Conservation (phyloP, 2,888 invertebrate genomes). For the Habroteleia sp. region DNA sequence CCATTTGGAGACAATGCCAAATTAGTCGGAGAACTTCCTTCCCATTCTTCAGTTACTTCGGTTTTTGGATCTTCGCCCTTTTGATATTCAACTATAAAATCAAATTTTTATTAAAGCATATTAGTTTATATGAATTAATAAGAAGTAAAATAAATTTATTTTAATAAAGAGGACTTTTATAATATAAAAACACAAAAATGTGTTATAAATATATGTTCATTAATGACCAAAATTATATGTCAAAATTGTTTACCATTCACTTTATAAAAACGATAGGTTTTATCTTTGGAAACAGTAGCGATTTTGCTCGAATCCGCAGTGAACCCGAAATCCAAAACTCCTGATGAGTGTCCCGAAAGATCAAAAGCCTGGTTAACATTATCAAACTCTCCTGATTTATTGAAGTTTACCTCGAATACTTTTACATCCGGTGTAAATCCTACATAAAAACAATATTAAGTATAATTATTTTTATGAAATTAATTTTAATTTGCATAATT, state of each 20-base stretch:
- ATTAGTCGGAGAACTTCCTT: conserved; percentile 82
- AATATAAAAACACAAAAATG: too few species aligned
- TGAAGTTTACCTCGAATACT: conserved; percentile 91
- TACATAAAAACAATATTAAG: too few species aligned
- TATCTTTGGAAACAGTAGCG: conserved; percentile 93
- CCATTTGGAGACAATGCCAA: conserved; percentile 91
- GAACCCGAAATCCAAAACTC: conserved; percentile 90
- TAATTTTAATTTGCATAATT: too few species aligned
- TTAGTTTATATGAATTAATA: too few species aligned
- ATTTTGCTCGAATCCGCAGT: conserved; percentile 91
- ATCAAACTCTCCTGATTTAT: conserved; percentile 88
- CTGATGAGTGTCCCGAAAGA: conserved; percentile 90
- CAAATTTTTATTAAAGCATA: too few species aligned
- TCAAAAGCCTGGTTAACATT: conserved; percentile 89
- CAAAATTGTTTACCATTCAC: conserved; percentile 87
- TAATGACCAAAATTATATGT: too few species aligned
- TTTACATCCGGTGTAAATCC: conserved; percentile 87
- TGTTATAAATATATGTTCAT: too few species aligned
- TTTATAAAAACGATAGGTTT: conserved; percentile 92
- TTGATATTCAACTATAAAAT: conserved; percentile 89
- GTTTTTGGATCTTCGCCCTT: conserved; percentile 90
- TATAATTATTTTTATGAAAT: too few species aligned
- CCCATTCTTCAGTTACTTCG: conserved; percentile 85
- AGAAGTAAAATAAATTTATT: too few species aligned
- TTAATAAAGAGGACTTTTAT: too few species aligned